These are phyloP conservation scores for Calliopsis andreniformis DNA, from an alignment of 1,140 invertebrate species.

Conservation along the genomic window DNA sequence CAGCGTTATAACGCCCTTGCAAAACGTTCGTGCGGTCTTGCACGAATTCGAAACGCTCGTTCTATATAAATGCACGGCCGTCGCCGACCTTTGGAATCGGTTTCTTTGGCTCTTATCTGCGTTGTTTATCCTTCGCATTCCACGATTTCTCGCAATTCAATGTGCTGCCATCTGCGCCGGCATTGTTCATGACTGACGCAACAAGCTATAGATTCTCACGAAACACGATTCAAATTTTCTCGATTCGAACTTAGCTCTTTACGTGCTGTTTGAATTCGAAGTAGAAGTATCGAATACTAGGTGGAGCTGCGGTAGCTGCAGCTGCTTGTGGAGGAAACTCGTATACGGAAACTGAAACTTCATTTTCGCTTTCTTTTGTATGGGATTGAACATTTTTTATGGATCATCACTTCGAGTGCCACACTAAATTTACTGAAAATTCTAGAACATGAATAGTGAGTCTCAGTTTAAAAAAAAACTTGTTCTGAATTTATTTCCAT, in stretches of 20 bases:
- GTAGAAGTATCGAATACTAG: neutral
- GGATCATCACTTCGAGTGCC: too few relatives aligned
- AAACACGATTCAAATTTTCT: neutral
- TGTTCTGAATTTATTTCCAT: too few relatives aligned
- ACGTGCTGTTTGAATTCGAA: neutral
- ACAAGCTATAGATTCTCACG: neutral
- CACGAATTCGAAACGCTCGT: neutral
- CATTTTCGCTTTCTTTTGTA: too few relatives aligned
- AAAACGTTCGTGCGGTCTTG: slow-evolving; percentile 40
- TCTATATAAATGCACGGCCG: neutral
- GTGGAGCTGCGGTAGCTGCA: neutral
- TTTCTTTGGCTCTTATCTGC: slow-evolving; percentile 40
- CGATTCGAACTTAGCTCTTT: too few relatives aligned
- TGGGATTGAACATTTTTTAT: too few relatives aligned
- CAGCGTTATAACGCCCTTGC: slow-evolving; percentile 8
- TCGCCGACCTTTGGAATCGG: slow-evolving; percentile 35
- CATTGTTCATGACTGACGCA: slow-evolving; percentile 12
- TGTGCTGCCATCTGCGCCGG: slow-evolving; percentile 36
- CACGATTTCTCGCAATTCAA: slow-evolving; percentile 25
- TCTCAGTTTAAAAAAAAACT: too few relatives aligned
- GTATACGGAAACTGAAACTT: too few relatives aligned
- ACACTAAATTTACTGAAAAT: too few relatives aligned
- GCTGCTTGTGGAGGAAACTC: too few relatives aligned
- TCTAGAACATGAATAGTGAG: too few relatives aligned
- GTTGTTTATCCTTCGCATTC: slow-evolving; percentile 39